These are phyloP conservation scores for Tenthredo scrophulariae DNA, from an alignment of 2,888 invertebrate species.

Conservation along the genomic window DNA sequence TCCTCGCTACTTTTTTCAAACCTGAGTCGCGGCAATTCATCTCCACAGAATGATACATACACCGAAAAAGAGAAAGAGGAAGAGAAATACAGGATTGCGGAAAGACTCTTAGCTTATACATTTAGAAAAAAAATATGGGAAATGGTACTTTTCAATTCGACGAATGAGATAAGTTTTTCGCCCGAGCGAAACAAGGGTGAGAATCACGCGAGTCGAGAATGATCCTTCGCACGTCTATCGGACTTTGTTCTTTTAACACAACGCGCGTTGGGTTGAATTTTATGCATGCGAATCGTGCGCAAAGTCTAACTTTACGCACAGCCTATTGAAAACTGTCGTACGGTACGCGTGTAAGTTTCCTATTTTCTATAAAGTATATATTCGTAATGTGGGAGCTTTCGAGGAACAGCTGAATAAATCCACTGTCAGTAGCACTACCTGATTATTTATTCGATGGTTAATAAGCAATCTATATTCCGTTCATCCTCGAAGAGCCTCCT, in stretches of 20 bases:
- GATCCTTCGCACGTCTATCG: too few relatives aligned
- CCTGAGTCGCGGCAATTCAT: neutral
- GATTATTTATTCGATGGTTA: conserved; percentile 75
- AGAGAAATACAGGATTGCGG: neutral
- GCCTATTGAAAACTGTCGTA: neutral
- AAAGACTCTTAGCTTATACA: neutral
- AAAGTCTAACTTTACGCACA: too few relatives aligned
- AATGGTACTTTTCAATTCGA: neutral
- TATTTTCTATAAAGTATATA: neutral
- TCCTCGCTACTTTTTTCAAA: neutral
- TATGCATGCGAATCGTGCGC: too few relatives aligned
- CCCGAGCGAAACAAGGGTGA: too few relatives aligned
- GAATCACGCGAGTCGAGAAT: too few relatives aligned
- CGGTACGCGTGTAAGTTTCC: neutral
- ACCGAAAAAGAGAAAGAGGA: neutral
- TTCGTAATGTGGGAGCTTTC: neutral
- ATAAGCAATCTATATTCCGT: conserved; percentile 77
- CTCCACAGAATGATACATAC: neutral
- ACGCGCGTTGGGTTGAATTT: too few relatives aligned
- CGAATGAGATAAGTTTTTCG: too few relatives aligned
- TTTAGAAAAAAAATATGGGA: neutral
- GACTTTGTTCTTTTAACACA: too few relatives aligned
- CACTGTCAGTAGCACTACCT: conserved; percentile 58
- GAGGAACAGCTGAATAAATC: conserved; percentile 43
- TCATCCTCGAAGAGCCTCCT: conserved; percentile 65